Evolutionary conservation across 2,797 vertebrate species (phyloP).

Genomic region (Enteromius thamalakanensis): DNA sequence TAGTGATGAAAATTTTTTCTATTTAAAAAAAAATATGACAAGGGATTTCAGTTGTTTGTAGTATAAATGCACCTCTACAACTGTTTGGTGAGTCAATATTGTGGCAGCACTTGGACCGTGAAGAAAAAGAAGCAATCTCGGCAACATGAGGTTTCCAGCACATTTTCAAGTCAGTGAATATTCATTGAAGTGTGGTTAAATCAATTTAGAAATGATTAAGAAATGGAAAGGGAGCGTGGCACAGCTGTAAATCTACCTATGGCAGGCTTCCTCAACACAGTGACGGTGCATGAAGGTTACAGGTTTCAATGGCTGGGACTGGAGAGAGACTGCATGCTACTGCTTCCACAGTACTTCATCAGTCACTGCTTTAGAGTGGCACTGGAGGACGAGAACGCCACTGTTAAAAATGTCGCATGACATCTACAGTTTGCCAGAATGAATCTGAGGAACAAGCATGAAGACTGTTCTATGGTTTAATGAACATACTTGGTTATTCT

Average conservation of each 20-base stretch:
- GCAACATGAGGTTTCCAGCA: not conserved
- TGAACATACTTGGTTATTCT: not conserved
- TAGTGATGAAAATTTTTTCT: not conserved
- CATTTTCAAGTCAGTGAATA: constrained; percentile 26
- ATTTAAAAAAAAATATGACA: not conserved
- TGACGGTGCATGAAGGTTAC: not conserved
- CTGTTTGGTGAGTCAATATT: not conserved
- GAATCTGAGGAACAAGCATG: not conserved
- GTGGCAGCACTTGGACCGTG: not conserved
- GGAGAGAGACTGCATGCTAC: not conserved
- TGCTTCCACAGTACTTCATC: not conserved
- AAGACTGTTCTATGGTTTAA: not conserved
- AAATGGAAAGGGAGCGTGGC: constrained; percentile 4
- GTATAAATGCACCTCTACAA: not conserved
- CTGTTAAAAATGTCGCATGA: not conserved
- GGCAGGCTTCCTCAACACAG: not conserved
- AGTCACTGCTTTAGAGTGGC: not conserved
- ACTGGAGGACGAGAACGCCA: not conserved
- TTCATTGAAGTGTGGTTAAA: constrained; percentile 5
- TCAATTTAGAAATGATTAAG: constrained; percentile 11
- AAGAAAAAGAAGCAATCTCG: not conserved
- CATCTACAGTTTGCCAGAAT: not conserved
- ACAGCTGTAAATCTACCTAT: constrained; percentile 18
- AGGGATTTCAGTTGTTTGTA: not conserved
- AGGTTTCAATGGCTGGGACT: not conserved